phyloP scores from a whole-genome alignment of 2,888 invertebrate species.

The Nomada fucata region DNA sequence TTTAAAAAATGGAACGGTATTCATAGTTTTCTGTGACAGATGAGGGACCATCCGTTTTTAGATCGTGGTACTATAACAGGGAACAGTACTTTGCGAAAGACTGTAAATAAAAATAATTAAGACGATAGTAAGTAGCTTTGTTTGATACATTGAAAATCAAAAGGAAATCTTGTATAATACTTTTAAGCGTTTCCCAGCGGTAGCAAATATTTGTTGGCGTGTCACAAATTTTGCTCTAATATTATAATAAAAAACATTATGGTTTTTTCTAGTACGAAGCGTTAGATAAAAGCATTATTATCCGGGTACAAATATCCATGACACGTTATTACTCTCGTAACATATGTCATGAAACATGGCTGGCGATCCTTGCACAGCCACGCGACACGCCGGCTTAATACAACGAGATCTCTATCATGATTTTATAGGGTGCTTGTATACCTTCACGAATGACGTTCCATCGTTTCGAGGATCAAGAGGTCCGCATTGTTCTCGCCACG shows the following conservation, averaged over 20 bases:
- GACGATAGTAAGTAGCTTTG: no score
- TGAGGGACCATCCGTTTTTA: no score
- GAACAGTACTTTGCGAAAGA: no score
- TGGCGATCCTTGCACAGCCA: conserved; percentile 30
- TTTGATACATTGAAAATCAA: no score
- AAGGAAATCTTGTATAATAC: no score
- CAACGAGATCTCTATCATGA: conserved; percentile 59
- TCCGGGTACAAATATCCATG: not conserved
- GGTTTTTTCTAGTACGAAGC: not conserved
- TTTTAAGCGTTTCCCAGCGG: no score
- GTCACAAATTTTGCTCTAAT: not conserved
- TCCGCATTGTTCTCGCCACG: conserved; percentile 66
- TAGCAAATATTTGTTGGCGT: no score
- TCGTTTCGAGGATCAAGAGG: conserved; percentile 68
- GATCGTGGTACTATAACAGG: no score
- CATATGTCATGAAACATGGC: conserved; percentile 36
- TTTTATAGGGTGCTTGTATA: conserved; percentile 54
- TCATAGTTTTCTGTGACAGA: no score
- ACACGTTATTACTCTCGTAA: conserved; percentile 18
- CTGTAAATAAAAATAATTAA: no score
- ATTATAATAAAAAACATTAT: not conserved
- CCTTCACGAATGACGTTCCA: conserved; percentile 71
- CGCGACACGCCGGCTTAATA: conserved; percentile 55
- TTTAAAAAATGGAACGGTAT: no score
- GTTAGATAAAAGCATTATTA: not conserved